phyloP scores from a whole-genome alignment of 2,888 invertebrate species.

The Drosophila putrida region DNA sequence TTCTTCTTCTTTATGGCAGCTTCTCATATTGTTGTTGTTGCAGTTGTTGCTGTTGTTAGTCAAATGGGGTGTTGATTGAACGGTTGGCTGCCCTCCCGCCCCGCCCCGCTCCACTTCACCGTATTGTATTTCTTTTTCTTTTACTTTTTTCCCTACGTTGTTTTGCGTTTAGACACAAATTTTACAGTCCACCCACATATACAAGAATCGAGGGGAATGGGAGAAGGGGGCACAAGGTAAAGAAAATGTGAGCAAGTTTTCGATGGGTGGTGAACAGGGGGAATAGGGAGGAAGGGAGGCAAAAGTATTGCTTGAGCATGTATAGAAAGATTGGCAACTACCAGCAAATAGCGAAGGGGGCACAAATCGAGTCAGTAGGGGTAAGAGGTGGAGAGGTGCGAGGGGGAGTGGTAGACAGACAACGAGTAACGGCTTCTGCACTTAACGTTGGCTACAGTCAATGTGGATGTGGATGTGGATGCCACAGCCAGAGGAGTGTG shows the following conservation, averaged over 20 bases:
- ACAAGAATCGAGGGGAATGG: conserved; percentile 23
- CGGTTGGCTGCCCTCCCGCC: conserved; percentile 65
- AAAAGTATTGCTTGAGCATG: conserved; percentile 71
- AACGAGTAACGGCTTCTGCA: conserved; percentile 25
- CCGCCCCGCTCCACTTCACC: too few species aligned
- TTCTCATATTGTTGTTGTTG: conserved; percentile 31
- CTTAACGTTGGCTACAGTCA: conserved; percentile 19
- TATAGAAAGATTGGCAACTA: conserved; percentile 73
- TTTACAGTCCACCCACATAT: conserved; percentile 66
- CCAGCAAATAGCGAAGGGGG: conserved; percentile 16
- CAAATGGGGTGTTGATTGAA: conserved; percentile 82
- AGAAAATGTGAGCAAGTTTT: conserved; percentile 15
- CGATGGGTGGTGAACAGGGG: background rate
- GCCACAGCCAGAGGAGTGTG: conserved; percentile 51
- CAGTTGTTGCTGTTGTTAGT: conserved; percentile 60
- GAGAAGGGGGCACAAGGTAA: conserved; percentile 34
- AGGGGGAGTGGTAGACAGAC: conserved; percentile 1
- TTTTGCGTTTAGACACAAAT: conserved; percentile 80
- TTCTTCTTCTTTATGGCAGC: conserved; percentile 11
- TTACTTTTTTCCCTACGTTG: conserved; percentile 36
- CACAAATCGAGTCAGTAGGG: conserved; percentile 1
- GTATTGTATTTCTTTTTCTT: conserved; percentile 9
- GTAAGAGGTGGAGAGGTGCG: background rate
- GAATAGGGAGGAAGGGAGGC: conserved; percentile 16
- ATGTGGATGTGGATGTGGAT: conserved; percentile 22